Base-by-base conservation (phyloP, 2,113 vertebrate species). In the Cyanistes caeruleus region DNA sequence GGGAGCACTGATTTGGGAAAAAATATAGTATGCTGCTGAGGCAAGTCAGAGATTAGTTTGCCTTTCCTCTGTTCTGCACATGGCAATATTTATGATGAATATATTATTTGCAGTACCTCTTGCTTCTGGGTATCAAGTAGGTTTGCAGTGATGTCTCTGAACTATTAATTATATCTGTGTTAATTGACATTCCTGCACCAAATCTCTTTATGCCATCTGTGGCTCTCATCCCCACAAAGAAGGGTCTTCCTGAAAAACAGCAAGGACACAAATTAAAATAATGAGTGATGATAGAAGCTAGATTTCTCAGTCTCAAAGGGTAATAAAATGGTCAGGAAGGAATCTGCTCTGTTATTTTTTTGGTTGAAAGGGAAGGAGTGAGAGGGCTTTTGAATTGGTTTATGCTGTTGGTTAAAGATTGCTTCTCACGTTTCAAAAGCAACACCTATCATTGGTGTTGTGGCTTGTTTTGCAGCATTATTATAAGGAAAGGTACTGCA, bases 241-340 rank as follows among this genome's bases (percentile, higher is more conserved):
- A 53, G 6, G 4, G 2, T 59, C 15, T 55, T 69, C 13, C 31
- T 55, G 43, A 35, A 37, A 80, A 87, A 49, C 6, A 64, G 1
- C 5, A 35, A 48, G 81, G 7, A 85, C 39, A 60, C 22, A 68
- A 89, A 87, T 72, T 43, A 21, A 63, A 77, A 76, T 51, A 65
- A 23, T 2, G 5, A 3, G 8, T 41, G 13, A 35, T 2, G 1
- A 23, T 48, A 25, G 31, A 82, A 74, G 28, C 11, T 2, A 0
- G 5, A 46, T 55, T 83, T 11, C 14, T 25, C 11, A 2, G 5
- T 80, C 20, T 67, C n/a, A 70, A 52, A 41, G 44, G 67, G 18
- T 41, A 78, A 79, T 41, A 67, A 67, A 78, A 81, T 70, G 3
- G 7, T 53, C 60, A 84, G 70, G 63, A 76, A 91, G 64, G 4